These are phyloP conservation scores for Drosophila pseudoobscura DNA, from an alignment of 1,140 invertebrate genomes.

Conservation along the genomic window DNA sequence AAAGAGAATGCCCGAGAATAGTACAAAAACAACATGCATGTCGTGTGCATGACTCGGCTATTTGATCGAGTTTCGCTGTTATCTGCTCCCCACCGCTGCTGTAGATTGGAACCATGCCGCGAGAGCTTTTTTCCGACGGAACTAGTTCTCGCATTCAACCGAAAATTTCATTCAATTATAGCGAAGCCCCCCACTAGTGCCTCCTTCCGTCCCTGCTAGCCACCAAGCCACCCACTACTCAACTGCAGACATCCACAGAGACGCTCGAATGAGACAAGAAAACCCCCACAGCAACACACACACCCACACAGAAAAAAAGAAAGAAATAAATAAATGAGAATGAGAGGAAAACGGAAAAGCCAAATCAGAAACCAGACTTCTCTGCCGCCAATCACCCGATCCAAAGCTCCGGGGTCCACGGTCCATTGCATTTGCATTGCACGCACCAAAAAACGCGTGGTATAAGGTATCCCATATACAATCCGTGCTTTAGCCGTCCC, in stretches of 20 bases:
- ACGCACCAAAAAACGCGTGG: slow-evolving; percentile 75
- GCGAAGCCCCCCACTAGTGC: no score
- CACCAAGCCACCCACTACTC: slow-evolving; percentile 11
- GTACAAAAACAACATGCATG: no score
- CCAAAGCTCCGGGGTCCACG: slow-evolving; percentile 26
- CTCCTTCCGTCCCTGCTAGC: slow-evolving; percentile 3
- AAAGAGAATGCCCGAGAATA: no score
- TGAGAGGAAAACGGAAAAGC: slow-evolving; percentile 8
- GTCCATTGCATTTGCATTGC: slow-evolving; percentile 72
- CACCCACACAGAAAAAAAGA: slow-evolving; percentile 29
- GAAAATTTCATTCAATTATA: no score
- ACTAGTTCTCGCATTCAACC: no score
- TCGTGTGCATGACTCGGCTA: no score
- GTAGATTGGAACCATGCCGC: no score
- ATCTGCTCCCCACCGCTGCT: no score
- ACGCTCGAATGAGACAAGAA: slow-evolving; percentile 15
- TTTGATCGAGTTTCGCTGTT: no score
- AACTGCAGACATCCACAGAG: slow-evolving; percentile 9
- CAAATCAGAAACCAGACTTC: slow-evolving; percentile 16
- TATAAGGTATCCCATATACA: slow-evolving; percentile 10
- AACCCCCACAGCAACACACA: slow-evolving; percentile 19
- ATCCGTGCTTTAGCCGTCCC: no score
- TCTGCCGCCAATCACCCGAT: slow-evolving; percentile 19
- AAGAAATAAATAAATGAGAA: slow-evolving; percentile 11
- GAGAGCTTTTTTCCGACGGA: background rate